Evolutionary conservation across 2,888 invertebrate species (phyloP).

Genomic region (Smittia sp.): DNA sequence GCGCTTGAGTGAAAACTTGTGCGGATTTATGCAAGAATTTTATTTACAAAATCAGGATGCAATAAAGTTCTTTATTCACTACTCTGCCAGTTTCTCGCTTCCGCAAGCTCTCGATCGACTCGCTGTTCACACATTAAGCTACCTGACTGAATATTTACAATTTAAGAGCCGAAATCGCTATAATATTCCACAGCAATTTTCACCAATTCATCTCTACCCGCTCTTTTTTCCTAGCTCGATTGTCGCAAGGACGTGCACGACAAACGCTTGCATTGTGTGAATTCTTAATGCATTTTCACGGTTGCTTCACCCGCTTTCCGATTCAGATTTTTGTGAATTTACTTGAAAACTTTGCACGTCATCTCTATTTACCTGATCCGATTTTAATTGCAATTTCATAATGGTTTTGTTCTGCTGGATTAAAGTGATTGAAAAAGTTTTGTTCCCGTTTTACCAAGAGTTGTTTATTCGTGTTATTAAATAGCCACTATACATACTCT

Average conservation of each 20-base stretch:
- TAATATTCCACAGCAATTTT: slow-evolving; percentile 38
- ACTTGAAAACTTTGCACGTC: not conserved
- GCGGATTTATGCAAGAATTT: slow-evolving; percentile 28
- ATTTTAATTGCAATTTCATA: no score
- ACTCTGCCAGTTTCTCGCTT: no score
- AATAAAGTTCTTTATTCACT: slow-evolving; percentile 39
- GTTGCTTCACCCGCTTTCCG: slow-evolving; percentile 18
- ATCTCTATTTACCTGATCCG: not conserved
- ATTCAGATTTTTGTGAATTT: not conserved
- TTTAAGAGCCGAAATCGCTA: slow-evolving; percentile 23
- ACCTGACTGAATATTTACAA: slow-evolving; percentile 16
- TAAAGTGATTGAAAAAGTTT: no score
- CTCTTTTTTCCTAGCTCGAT: not conserved
- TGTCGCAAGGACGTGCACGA: slow-evolving; percentile 2
- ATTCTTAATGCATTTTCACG: slow-evolving; percentile 41
- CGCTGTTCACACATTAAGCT: not conserved
- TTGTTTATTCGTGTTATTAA: no score
- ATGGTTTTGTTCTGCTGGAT: no score
- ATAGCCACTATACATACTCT: no score
- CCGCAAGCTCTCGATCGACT: not conserved
- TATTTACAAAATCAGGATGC: slow-evolving; percentile 41
- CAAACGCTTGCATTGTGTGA: slow-evolving; percentile 35
- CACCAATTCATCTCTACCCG: not conserved
- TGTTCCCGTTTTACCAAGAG: no score
- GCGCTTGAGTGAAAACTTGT: slow-evolving; percentile 12